These are phyloP conservation scores for Lamellibrachia satsuma DNA, from an alignment of 2,888 invertebrate species.

Conservation along the genomic window DNA sequence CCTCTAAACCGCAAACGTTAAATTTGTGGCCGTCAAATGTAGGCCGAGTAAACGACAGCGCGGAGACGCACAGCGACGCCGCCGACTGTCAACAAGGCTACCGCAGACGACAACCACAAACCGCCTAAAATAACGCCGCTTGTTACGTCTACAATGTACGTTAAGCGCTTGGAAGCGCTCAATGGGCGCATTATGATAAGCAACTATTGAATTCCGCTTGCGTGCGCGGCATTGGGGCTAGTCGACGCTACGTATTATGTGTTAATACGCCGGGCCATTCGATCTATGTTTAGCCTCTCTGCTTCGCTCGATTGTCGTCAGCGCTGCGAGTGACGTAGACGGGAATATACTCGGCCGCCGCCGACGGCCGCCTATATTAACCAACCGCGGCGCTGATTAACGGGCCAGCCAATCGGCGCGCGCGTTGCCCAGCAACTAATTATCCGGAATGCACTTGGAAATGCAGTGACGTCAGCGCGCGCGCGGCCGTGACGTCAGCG, in stretches of 20 bases:
- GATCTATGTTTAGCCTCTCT: background rate
- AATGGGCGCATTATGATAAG: constrained; percentile 13
- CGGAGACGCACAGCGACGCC: background rate
- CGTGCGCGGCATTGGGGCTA: background rate
- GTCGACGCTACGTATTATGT: constrained; percentile 3
- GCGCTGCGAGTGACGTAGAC: background rate
- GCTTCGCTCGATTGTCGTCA: constrained; percentile 11
- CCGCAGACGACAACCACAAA: constrained; percentile 13
- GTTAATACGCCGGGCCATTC: constrained; percentile 6
- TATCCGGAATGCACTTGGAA: constrained; percentile 17
- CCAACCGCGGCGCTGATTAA: background rate
- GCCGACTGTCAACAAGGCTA: constrained; percentile 17
- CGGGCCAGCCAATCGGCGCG: constrained; percentile 5
- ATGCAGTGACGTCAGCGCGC: constrained; percentile 17
- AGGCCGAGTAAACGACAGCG: background rate
- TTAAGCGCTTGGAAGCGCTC: background rate
- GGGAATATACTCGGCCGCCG: constrained; percentile 11
- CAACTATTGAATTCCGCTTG: constrained; percentile 17
- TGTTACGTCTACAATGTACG: constrained; percentile 6
- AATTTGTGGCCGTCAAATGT: background rate
- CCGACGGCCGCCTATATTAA: background rate
- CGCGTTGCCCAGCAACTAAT: constrained; percentile 13
- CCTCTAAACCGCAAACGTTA: constrained; percentile 3
- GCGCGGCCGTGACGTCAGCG: constrained; percentile 17
- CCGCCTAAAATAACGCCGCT: background rate